A percentile compares a stretch with the other conserved stretches of the same genome.
Evolutionary conservation across 1,140 invertebrate species (phyloP).

Genomic region (Lepidurus packardi): DNA sequence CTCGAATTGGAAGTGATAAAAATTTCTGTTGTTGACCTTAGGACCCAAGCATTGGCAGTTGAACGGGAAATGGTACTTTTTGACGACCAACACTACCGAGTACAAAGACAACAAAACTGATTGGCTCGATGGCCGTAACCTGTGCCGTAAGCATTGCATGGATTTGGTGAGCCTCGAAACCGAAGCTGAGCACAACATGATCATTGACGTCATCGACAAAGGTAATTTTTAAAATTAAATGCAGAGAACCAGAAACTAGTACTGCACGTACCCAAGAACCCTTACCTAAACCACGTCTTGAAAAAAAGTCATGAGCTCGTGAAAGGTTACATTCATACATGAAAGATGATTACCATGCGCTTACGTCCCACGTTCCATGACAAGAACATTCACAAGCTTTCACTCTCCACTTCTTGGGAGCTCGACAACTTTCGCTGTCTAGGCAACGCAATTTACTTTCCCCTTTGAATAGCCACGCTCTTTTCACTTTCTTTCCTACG

Average conservation of each 20-base stretch:
- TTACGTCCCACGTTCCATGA: neutral
- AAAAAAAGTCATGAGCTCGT: neutral
- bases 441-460: neutral
- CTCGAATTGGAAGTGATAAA: neutral
- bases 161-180: conserved; percentile 80
- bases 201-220: conserved; percentile 76
- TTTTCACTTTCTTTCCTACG: neutral
- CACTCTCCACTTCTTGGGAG: neutral
- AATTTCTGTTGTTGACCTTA: conserved; percentile 46
- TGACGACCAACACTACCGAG: conserved; percentile 70
- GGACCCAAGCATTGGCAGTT: conserved; percentile 85
- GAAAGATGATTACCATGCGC: neutral
- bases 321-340: conserved; percentile 2
- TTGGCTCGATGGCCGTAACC: conserved; percentile 83
- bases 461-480: neutral
- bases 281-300: neutral
- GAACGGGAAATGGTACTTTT: conserved; percentile 81
- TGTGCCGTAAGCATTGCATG: conserved; percentile 87
- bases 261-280: neutral
- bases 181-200: conserved; percentile 80
- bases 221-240: conserved; percentile 49
- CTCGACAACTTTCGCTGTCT: conserved; percentile 13
- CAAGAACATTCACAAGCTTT: conserved; percentile 6
- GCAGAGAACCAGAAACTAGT: neutral
- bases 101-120: conserved; percentile 72